Conservation (phyloP, 2,888 invertebrate genomes). For the Chrysopilus asiliformis region DNA sequence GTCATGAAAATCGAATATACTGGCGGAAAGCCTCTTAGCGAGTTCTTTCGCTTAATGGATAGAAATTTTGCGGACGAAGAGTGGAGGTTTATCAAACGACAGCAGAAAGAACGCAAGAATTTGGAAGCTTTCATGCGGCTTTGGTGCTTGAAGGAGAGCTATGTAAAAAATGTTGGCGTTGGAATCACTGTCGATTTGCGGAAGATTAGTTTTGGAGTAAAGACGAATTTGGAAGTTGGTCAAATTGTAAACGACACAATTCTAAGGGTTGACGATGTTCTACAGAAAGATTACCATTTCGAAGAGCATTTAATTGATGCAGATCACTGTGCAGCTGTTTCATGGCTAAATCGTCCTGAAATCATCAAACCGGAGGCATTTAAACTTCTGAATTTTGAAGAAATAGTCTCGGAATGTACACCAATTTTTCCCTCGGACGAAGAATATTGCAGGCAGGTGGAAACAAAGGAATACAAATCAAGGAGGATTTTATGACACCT, state of each 20-base stretch:
- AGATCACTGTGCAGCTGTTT: conserved; percentile 67
- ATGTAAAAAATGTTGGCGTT: conserved; percentile 79
- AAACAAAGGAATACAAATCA: too few species aligned
- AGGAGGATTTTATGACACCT: too few species aligned
- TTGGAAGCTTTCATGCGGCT: conserved; percentile 70
- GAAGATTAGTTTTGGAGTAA: conserved; percentile 60
- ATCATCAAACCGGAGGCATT: too few species aligned
- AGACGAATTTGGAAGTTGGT: conserved; percentile 39
- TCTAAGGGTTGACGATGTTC: conserved; percentile 44
- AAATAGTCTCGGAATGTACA: too few species aligned
- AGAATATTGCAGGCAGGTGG: too few species aligned
- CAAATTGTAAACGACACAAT: conserved; percentile 48
- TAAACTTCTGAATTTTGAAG: too few species aligned
- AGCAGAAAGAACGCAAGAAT: conserved; percentile 46
- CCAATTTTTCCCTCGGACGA: too few species aligned
- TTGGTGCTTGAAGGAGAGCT: conserved; percentile 92
- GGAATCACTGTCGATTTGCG: conserved; percentile 69
- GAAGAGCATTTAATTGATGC: conserved; percentile 69
- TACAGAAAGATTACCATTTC: conserved; percentile 56
- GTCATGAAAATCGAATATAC: conserved; percentile 76
- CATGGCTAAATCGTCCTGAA: conserved; percentile 38
- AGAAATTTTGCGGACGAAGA: conserved; percentile 67
- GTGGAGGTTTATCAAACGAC: conserved; percentile 59
- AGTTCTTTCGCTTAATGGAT: conserved; percentile 83
- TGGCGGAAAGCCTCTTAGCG: conserved; percentile 52